Conservation (phyloP, 2,797 vertebrate species). For the Anniella stebbinsi region DNA sequence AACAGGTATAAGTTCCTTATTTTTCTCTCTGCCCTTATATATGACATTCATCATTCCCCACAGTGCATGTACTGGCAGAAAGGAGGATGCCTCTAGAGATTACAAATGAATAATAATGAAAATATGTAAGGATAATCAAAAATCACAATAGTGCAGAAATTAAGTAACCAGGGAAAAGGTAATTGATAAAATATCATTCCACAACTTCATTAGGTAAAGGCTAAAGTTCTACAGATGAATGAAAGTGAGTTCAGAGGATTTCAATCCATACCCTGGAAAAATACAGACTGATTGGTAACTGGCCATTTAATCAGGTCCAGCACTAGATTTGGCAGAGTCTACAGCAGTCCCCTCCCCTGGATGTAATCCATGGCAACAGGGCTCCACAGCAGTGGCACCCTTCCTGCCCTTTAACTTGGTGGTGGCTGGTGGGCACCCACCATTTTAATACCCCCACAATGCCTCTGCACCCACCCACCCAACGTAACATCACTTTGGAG, state of each 20-base stretch:
- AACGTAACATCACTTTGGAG: not conserved
- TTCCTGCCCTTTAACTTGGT: not conserved
- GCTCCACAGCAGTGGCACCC: not conserved
- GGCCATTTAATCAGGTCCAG: not conserved
- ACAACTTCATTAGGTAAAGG: not conserved
- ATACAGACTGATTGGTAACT: not conserved
- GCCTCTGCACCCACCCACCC: not conserved
- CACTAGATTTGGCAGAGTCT: not conserved
- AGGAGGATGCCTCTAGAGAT: not conserved
- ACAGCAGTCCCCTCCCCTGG: not conserved
- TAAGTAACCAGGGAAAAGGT: not conserved
- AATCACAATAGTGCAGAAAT: not conserved
- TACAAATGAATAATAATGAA: not conserved
- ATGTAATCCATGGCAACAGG: not conserved
- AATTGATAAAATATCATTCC: not conserved
- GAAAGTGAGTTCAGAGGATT: not conserved
- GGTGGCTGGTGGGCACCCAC: no score
- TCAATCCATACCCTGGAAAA: not conserved
- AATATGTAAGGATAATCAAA: constrained; percentile 5
- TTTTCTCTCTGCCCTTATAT: not conserved
- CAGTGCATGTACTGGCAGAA: not conserved
- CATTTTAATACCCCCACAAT: not conserved
- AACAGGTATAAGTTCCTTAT: constrained; percentile 82
- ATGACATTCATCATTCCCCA: not conserved
- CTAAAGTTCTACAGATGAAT: not conserved